Conservation (phyloP, 2,888 invertebrate genomes). For the Trachelus tabidus region DNA sequence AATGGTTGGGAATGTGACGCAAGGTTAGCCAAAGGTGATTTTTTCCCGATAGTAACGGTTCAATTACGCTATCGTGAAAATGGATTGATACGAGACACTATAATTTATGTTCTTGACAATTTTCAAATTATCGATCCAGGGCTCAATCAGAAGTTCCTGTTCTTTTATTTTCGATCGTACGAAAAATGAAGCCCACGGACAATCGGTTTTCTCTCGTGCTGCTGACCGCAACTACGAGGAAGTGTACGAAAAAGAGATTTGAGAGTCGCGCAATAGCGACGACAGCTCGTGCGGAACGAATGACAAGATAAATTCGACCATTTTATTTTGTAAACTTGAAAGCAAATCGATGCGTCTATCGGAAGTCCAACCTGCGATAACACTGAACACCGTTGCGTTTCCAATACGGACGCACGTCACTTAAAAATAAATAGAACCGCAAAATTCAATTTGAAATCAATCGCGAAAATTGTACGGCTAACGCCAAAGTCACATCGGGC, state of each 20-base stretch:
- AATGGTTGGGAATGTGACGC: background rate
- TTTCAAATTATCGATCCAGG: background rate
- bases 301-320: background rate
- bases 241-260: background rate
- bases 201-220: background rate
- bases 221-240: background rate
- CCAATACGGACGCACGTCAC: background rate
- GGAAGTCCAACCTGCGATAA: background rate
- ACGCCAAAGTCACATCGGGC: background rate
- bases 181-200: background rate
- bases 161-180: background rate
- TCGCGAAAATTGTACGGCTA: background rate
- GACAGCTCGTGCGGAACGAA: slow-evolving; percentile 1
- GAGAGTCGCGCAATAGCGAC: background rate
- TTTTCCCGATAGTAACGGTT: background rate
- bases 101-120: background rate
- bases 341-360: slow-evolving; percentile 5
- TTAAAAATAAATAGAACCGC: slow-evolving; percentile 4
- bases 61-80: background rate
- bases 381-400: background rate
- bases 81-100: background rate
- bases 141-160: background rate
- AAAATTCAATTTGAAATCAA: background rate
- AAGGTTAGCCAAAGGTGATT: background rate
- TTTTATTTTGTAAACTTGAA: background rate